Base-by-base conservation (phyloP, 2,113 vertebrate species). In the Mesitornis unicolor region DNA sequence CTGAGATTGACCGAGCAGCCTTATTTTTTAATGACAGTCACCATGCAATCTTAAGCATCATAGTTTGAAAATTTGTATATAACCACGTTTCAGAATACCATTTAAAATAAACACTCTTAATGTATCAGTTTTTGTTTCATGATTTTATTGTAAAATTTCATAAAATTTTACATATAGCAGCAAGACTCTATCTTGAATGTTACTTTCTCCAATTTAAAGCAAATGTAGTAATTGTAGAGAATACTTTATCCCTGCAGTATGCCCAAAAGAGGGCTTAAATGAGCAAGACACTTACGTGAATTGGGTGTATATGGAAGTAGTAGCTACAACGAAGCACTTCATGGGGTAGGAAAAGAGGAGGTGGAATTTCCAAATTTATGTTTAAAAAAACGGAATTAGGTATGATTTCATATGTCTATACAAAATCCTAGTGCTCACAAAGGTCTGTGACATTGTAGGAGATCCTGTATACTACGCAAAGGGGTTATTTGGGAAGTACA, bases 91-190 rank as follows among this genome's bases (percentile, higher is more conserved):
- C 59, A 69, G 81, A 95, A 61, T 64, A 76, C 45, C 28, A 38
- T 86, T 89, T 87, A 75, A 94, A 96, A 96, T 97, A 96, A 96
- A 97, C 48, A 36, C 22, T 73, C 59, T 94, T 53, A 59, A 65
- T 29, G 9, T 29, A 89, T 28, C 3, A 1, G 0, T 36, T 77
- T 48, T 65, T 83, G 56, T 76, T 91, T 93, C 42, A 17, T 95
- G 57, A 67, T 91, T 96, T n/a, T n/a, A n/a, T n/a, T n/a, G n/a
- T n/a, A n/a, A n/a, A n/a, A n/a, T n/a, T n/a, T n/a, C n/a, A n/a
- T 76, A 53, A 71, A 64, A 38, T 59, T 29, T 43, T 51, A 57
- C 14, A 5, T n/a, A 54, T 5, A 64, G 24, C n/a, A 68, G 24
- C 48, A 87, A 71, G 60, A 29, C 12, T 80, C 10, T 31, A 1